A percentile compares a stretch with the other conserved stretches of the same genome.
These are phyloP conservation scores for Psix sp. DNA, from an alignment of 1,140 invertebrate genomes.

Conservation along the genomic window DNA sequence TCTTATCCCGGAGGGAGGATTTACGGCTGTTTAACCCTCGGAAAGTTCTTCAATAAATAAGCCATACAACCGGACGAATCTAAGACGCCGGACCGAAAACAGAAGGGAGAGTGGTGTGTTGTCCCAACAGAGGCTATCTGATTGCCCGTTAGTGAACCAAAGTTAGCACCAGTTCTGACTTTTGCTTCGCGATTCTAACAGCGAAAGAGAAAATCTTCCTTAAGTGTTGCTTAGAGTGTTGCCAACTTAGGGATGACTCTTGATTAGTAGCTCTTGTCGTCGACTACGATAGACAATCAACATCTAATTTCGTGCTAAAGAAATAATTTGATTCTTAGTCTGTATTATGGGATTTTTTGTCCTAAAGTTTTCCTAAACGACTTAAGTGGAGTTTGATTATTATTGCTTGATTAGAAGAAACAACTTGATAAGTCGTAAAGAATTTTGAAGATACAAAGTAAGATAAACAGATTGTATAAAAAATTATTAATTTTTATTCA, in stretches of 20 bases:
- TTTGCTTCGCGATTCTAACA: constrained; percentile 54
- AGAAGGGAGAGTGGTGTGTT: constrained; percentile 62
- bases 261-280: constrained; percentile 65
- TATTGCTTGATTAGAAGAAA: too few species aligned
- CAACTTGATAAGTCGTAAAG: too few species aligned
- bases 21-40: constrained; percentile 73
- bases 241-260: constrained; percentile 53
- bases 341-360: too few species aligned
- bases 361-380: too few species aligned
- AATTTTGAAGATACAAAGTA: too few species aligned
- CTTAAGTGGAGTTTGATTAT: too few species aligned
- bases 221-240: constrained; percentile 60
- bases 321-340: too few species aligned
- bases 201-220: constrained; percentile 33
- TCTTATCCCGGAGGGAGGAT: constrained; percentile 62
- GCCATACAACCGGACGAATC: constrained; percentile 63
- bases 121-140: constrained; percentile 74
- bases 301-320: constrained; percentile 68
- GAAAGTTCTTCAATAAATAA: constrained; percentile 75
- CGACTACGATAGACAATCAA: constrained; percentile 58
- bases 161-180: constrained; percentile 69
- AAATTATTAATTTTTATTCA: too few species aligned
- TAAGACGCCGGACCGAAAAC: constrained; percentile 15
- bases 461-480: too few species aligned
- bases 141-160: constrained; percentile 69